Evolutionary conservation across 2,888 invertebrate species (phyloP).

Genomic region (Oasisia sp.): DNA sequence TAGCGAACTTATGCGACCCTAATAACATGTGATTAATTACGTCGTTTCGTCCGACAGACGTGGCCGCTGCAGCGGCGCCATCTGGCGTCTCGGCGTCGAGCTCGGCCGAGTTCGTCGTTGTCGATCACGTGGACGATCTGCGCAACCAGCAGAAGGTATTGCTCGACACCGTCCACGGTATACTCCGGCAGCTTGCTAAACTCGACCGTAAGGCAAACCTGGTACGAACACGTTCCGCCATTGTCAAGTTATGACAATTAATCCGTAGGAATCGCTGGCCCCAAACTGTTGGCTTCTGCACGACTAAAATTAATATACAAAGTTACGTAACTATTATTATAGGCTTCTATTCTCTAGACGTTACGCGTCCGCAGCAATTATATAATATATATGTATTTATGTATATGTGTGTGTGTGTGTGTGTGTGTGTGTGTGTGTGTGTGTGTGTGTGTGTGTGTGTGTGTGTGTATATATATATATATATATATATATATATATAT

Average conservation of each 20-base stretch:
- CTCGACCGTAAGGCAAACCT: not conserved
- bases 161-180: not conserved
- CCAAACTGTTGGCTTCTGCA: no score
- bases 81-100: conserved; percentile 1
- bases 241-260: not conserved
- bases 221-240: not conserved
- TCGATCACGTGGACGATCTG: not conserved
- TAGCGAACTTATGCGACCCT: not conserved
- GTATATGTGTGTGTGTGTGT: no score
- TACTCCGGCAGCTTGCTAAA: not conserved
- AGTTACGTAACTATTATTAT: no score
- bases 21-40: not conserved
- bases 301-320: no score
- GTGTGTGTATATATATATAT: no score
- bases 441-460: no score
- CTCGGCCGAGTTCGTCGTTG: not conserved
- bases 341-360: no score
- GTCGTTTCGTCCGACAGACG: not conserved
- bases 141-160: not conserved
- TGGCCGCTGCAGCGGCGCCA: not conserved
- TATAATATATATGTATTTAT: no score
- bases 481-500: no score
- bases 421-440: no score
- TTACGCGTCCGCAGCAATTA: no score
- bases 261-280: no score